These are phyloP conservation scores for Philereme vetulata DNA, from an alignment of 2,888 invertebrate genomes.

Conservation along the genomic window DNA sequence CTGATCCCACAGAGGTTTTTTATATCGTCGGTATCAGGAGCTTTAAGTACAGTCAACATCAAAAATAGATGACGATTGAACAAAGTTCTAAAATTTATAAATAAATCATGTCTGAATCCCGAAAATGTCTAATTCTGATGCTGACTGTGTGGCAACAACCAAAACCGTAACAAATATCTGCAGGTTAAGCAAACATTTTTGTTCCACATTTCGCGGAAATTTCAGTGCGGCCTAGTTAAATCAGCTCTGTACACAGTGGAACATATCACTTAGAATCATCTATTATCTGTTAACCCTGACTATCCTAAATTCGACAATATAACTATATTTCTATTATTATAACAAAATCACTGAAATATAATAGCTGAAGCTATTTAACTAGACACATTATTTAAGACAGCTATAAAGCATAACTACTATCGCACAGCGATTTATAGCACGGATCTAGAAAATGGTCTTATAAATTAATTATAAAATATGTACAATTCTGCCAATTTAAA, in stretches of 20 bases:
- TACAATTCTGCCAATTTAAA: constrained; percentile 5
- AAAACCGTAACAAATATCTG: too few species aligned
- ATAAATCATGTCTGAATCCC: too few species aligned
- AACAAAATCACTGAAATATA: background rate
- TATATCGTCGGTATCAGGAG: too few species aligned
- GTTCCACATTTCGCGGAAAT: too few species aligned
- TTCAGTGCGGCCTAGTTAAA: too few species aligned
- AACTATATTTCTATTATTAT: constrained; percentile 4
- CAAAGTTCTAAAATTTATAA: too few species aligned
- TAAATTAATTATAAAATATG: background rate
- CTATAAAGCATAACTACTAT: background rate
- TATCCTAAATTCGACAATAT: constrained; percentile 39
- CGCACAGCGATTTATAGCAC: background rate
- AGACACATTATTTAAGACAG: background rate
- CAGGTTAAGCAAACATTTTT: too few species aligned
- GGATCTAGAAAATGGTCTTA: background rate
- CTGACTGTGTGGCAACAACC: too few species aligned
- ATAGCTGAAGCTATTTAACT: background rate
- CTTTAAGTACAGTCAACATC: too few species aligned
- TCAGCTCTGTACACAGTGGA: constrained; percentile 1
- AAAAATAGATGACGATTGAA: too few species aligned
- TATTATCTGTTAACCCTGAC: constrained; percentile 29
- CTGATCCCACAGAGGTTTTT: too few species aligned
- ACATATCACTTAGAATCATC: constrained; percentile 3
- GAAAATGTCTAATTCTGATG: too few species aligned